These are phyloP conservation scores for Dicyrtoma fusca DNA, from an alignment of 2,888 invertebrate genomes.

Conservation along the genomic window DNA sequence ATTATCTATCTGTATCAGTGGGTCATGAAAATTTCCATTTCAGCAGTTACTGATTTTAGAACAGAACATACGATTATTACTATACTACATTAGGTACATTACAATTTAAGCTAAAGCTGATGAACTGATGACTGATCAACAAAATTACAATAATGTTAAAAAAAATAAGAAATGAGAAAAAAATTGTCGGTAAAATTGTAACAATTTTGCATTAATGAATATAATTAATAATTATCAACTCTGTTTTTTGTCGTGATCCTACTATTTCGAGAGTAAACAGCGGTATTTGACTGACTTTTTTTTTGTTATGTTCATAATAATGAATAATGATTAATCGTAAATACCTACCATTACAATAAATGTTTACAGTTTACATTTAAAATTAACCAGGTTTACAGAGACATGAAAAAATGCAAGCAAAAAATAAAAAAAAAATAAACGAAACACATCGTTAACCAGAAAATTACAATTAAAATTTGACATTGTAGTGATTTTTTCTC, in stretches of 20 bases:
- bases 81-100: neutral
- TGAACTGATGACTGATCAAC: constrained; percentile 29
- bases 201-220: neutral
- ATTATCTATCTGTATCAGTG: neutral
- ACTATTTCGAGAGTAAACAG: neutral
- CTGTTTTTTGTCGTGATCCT: neutral
- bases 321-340: neutral
- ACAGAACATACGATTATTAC: constrained; percentile 1
- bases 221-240: neutral
- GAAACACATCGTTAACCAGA: neutral
- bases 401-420: neutral
- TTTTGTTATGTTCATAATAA: constrained; percentile 14
- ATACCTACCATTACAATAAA: neutral
- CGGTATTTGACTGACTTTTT: constrained; percentile 4
- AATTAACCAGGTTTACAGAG: neutral
- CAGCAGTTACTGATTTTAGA: neutral
- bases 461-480: neutral
- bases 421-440: neutral
- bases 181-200: neutral
- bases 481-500: neutral
- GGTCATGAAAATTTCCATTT: neutral
- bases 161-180: neutral
- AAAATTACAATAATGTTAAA: constrained; percentile 2
- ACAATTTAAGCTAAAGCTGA: constrained; percentile 10
- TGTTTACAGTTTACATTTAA: neutral